A percentile compares a stretch with the other conserved stretches of the same genome.
Conservation (phyloP, 1,140 invertebrate genomes). For the Rhagoletis zephyria region DNA sequence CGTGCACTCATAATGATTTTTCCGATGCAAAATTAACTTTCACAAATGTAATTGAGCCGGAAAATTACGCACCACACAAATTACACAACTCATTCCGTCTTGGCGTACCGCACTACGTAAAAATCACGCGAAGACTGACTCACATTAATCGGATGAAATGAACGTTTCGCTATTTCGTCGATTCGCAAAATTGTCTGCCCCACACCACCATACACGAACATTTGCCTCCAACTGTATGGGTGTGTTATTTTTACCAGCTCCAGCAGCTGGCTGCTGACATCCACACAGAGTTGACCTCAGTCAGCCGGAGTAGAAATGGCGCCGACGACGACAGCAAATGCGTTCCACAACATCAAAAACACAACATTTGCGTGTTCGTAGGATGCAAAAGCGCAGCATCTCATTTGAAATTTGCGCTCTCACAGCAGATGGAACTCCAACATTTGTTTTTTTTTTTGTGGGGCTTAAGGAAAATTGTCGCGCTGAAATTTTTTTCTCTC, state of each 20-base stretch:
- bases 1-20: conserved; percentile 15
- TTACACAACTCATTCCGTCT: conserved; percentile 19
- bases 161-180: conserved; percentile 50
- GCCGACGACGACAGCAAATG: not conserved
- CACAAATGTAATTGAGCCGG: conserved; percentile 16
- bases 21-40: not conserved
- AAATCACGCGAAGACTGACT: conserved; percentile 55
- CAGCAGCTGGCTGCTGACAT: conserved; percentile 40
- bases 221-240: conserved; percentile 7
- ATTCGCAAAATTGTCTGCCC: conserved; percentile 31
- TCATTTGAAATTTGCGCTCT: not conserved
- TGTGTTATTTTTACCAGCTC: conserved; percentile 51
- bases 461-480: not conserved
- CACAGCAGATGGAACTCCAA: not conserved
- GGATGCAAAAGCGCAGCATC: not conserved
- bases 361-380: not conserved
- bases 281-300: conserved; percentile 49
- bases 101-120: conserved; percentile 48
- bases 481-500: not conserved
- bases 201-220: not conserved
- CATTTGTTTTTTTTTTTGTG: not conserved
- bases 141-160: conserved; percentile 38
- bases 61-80: conserved; percentile 4
- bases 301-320: not conserved
- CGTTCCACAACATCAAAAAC: conserved; percentile 15